Evolutionary conservation across 2,113 vertebrate genomes (phyloP), one percentile per base, ranked within the genome.

Genomic region (Melanotaenia duboulayi): DNA sequence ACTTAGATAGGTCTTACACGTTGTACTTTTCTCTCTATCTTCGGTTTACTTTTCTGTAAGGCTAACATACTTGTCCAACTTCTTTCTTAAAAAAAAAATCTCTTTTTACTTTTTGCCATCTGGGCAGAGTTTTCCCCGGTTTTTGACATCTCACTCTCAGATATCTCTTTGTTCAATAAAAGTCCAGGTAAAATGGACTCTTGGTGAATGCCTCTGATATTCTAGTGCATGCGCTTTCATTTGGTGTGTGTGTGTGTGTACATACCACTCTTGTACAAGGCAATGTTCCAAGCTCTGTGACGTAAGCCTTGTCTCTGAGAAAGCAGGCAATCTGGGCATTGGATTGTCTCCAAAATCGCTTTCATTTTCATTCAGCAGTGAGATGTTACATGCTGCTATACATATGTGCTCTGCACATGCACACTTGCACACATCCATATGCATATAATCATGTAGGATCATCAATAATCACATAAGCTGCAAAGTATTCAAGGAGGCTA

Each of bases 321-420:
- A 87, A 81, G 71, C 60, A 82, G 76, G 59, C 86, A 87, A 84
- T 89, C 83, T 91, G 79, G 56, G 73, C 44, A 28, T 66, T 89
- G 85, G 89, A 80, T 69, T 61, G 19, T 37, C 42, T 87, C 80
- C 85, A 90, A 65, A 65, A 80, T 28, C 13, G 9, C 80, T 85
- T 86, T 83, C 70, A 86, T 83, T 79, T 77, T 77, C 75, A 85
- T 82, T 84, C 71, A 83, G 58, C 46, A 71, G 55, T 57, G 14
- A 44, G 69, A 73, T 83, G 62, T 85, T 80, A 68, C 56, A 79
- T 70, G 67, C 70, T 71, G 60, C 20, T 52, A 54, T 64, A 78
- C 74, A 74, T 19, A 4, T 54, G 56, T 58, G 49, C 58, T 13
- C 46, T n/a, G 37, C 44, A 28, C 44, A 56, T 4, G 2, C 69